Conservation (phyloP, 2,797 vertebrate species). For the Potorous gilbertii region DNA sequence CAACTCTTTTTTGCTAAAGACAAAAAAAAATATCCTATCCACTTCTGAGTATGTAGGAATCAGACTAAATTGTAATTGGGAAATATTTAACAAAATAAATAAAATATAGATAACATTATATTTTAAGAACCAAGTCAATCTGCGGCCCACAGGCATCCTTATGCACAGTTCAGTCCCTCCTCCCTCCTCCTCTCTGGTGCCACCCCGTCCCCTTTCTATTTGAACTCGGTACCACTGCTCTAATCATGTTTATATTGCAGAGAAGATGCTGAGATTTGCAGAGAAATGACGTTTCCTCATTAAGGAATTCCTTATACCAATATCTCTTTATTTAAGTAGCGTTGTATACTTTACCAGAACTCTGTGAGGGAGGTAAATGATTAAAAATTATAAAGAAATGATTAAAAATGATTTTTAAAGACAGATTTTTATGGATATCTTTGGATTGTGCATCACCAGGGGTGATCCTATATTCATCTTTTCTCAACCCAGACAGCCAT, state of each 20-base stretch:
- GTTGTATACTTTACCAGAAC: neutral
- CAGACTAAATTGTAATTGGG: neutral
- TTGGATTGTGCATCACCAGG: neutral
- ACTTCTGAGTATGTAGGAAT: neutral
- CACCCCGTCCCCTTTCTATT: neutral
- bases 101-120: neutral
- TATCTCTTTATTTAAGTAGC: neutral
- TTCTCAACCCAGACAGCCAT: neutral
- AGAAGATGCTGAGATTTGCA: neutral
- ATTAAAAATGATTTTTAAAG: neutral
- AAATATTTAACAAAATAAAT: neutral
- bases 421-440: neutral
- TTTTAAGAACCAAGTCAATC: neutral
- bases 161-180: neutral
- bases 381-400: neutral
- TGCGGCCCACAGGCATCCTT: neutral
- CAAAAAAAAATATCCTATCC: neutral
- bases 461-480: neutral
- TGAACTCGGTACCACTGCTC: neutral
- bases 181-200: neutral
- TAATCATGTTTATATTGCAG: neutral
- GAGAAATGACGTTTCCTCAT: neutral
- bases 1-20: conserved; percentile 47
- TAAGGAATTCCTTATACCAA: neutral
- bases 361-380: no score